A percentile compares a stretch with the other conserved stretches of the same genome.
Conservation (phyloP, 2,888 invertebrate genomes). For the Hofmannophila pseudospretella region DNA sequence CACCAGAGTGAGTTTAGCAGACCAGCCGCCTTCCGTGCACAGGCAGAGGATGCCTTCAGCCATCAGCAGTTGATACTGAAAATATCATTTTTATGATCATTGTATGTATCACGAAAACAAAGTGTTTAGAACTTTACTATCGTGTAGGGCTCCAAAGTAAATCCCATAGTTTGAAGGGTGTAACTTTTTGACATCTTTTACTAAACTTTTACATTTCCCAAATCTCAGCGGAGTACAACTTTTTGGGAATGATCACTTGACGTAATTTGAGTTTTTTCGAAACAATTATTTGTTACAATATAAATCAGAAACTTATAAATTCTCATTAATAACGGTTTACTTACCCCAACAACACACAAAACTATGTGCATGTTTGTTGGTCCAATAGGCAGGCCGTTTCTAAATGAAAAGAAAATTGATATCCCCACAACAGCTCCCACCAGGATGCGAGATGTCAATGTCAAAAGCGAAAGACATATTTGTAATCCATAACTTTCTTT, state of each 20-base stretch:
- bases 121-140: no score
- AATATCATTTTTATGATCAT: conserved; percentile 10
- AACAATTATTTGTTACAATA: no score
- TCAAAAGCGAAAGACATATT: conserved; percentile 40
- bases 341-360: conserved; percentile 60
- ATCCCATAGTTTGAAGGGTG: no score
- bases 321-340: conserved; percentile 20
- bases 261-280: no score
- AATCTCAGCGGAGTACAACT: no score
- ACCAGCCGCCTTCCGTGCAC: conserved; percentile 52
- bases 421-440: conserved; percentile 47
- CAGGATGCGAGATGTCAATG: conserved; percentile 45
- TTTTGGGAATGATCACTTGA: no score
- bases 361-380: conserved; percentile 43
- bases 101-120: no score
- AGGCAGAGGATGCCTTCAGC: conserved; percentile 51
- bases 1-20: conserved; percentile 38
- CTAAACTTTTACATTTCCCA: no score
- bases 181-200: no score
- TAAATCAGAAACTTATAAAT: no score
- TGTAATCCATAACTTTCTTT: conserved; percentile 31
- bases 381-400: conserved; percentile 34
- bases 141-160: no score
- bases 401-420: conserved; percentile 35
- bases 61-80: conserved; percentile 63